Evolutionary conservation across 2,888 invertebrate species (phyloP), one percentile per base, ranked within the genome.

Genomic region (Lamellibrachia satsuma): DNA sequence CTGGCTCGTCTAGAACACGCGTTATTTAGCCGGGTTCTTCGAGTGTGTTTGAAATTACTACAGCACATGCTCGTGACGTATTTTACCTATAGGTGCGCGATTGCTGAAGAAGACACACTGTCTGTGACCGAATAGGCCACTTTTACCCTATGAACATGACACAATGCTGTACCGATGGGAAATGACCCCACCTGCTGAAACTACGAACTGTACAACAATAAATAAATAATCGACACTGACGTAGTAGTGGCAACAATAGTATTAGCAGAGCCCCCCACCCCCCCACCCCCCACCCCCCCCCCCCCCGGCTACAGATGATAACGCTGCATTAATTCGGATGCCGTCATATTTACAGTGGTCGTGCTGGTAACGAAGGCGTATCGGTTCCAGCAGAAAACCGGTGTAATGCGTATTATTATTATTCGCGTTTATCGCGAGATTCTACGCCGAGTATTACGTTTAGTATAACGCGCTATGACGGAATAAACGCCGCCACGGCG

Each of bases 151-250:
- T 75, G 75, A 75, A 75, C 75, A 75, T 22, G 75, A 75, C 75
- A 75, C 75, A 15, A 75, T 22, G 75, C 22, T 75, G 75, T 75
- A 4, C 75, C 75, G 75, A n/a, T 15, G 22, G 75, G 75, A 75
- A 75, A 15, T 75, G 75, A 39, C 2, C 75, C 75, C 75, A 75
- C 75, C 75, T 22, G n/a, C 22, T 22, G 15, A 75, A 75, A 75
- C 75, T n/a, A 75, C 75, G n/a, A 75, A 75, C 75, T 75, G 75
- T 75, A 75, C 75, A 75, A 75, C 75, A 75, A 75, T 75, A 75
- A 75, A 75, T 75, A 75, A 75, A 75, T 75, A 75, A 75, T 75
- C 75, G 75, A 75, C 75, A 75, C 75, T 22, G 15, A 75, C 75
- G 22, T 75, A 75, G n/a, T 75, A 75, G 75, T 75, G 75, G 75